Evolutionary conservation across 2,888 invertebrate species (phyloP).

Genomic region (Antheraea yamamai): DNA sequence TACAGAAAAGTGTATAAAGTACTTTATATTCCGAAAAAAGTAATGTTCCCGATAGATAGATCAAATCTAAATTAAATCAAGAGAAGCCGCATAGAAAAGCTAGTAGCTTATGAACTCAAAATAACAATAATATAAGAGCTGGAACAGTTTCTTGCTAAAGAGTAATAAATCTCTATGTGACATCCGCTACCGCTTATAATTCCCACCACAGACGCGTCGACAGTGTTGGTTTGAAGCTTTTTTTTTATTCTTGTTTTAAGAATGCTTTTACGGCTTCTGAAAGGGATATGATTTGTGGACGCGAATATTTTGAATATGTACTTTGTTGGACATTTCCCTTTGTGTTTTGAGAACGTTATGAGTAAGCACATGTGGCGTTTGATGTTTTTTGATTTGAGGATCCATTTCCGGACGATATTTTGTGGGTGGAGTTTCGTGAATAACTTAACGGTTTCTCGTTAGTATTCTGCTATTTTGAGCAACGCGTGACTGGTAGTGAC

Average conservation of each 20-base stretch:
- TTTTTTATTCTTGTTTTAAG: slow-evolving; percentile 60
- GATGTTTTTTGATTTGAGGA: slow-evolving; percentile 5
- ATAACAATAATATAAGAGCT: not conserved
- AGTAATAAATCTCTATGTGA: slow-evolving; percentile 23
- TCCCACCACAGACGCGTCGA: slow-evolving; percentile 27
- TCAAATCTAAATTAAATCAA: too few species aligned
- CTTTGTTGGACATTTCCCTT: slow-evolving; percentile 25
- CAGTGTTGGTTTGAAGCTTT: slow-evolving; percentile 43
- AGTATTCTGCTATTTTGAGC: not conserved
- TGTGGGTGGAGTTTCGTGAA: not conserved
- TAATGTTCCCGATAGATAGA: too few species aligned
- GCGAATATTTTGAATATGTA: slow-evolving; percentile 63
- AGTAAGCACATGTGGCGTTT: slow-evolving; percentile 13
- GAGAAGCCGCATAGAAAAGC: too few species aligned
- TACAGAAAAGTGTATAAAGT: too few species aligned
- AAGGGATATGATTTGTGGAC: slow-evolving; percentile 71
- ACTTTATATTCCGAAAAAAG: too few species aligned
- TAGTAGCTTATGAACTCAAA: not conserved
- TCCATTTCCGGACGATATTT: not conserved
- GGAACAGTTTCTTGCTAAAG: not conserved
- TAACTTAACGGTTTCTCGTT: not conserved
- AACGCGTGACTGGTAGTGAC: not conserved
- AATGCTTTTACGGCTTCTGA: slow-evolving; percentile 69
- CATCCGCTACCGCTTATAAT: slow-evolving; percentile 27
- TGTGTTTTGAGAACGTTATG: slow-evolving; percentile 20